Conservation (phyloP, 2,113 vertebrate species). For the Chaetodon trifascialis region DNA sequence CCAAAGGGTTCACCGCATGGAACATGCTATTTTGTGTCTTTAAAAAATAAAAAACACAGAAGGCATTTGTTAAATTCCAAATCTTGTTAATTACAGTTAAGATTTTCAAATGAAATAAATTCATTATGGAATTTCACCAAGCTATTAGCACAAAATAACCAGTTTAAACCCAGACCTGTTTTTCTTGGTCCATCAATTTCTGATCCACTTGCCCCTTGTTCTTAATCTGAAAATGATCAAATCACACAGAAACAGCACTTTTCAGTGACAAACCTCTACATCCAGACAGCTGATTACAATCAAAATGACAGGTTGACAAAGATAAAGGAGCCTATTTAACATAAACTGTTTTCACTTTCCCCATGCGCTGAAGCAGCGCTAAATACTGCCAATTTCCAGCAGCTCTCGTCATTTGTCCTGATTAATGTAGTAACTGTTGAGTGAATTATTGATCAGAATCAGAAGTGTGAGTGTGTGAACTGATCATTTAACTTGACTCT, state of each 20-base stretch:
- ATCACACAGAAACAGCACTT: conserved; percentile 33
- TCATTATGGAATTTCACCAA: no score
- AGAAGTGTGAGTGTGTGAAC: conserved; percentile 2
- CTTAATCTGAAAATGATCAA: conserved; percentile 86
- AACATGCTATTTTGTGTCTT: conserved; percentile 90
- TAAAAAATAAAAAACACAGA: conserved; percentile 42
- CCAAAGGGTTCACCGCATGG: conserved; percentile 87
- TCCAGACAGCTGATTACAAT: not conserved
- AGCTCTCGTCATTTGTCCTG: not conserved
- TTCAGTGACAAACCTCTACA: not conserved
- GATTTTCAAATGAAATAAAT: not conserved
- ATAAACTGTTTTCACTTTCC: not conserved
- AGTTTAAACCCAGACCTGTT: conserved; percentile 74
- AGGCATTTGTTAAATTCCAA: not conserved
- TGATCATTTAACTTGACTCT: not conserved
- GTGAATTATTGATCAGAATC: not conserved
- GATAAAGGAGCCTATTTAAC: not conserved
- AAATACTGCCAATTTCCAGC: not conserved
- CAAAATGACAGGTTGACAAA: not conserved
- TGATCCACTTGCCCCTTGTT: conserved; percentile 85
- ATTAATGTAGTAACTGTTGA: not conserved
- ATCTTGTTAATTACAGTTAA: not conserved
- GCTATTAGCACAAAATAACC: not conserved
- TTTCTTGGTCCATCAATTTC: conserved; percentile 87
- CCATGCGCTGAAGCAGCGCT: not conserved